These are phyloP conservation scores for Melanogrammus aeglefinus DNA, from an alignment of 2,797 vertebrate genomes.

Conservation along the genomic window DNA sequence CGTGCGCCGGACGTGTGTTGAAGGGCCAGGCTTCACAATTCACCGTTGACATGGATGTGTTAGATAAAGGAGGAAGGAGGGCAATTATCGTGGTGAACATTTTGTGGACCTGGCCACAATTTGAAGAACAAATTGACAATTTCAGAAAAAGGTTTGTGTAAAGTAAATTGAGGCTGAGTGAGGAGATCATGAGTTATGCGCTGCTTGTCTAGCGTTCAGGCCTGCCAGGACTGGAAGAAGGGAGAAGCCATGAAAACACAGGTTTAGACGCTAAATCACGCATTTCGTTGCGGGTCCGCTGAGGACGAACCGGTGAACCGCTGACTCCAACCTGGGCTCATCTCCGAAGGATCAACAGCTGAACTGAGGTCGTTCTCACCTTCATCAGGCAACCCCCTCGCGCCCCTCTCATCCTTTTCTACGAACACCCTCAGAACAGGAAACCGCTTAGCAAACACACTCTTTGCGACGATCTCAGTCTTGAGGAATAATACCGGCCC, in stretches of 20 bases:
- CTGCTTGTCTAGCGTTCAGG: conserved; percentile 21
- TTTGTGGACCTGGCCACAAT: too few species aligned
- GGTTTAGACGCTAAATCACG: conserved; percentile 37
- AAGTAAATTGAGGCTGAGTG: conserved; percentile 17
- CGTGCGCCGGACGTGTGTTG: too few species aligned
- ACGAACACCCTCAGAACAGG: conserved; percentile 7
- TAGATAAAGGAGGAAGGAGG: too few species aligned
- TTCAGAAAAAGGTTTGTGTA: conserved; percentile 2
- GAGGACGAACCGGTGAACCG: conserved; percentile 38
- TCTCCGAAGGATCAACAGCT: conserved; percentile 2
- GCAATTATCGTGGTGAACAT: too few species aligned
- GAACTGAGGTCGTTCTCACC: conserved; percentile 12
- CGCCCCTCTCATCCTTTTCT: conserved; percentile 23
- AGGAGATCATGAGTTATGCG: conserved; percentile 22
- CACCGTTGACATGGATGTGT: too few species aligned
- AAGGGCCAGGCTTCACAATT: too few species aligned
- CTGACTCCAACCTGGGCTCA: conserved; percentile 10
- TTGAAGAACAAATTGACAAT: too few species aligned
- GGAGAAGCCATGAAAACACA: background rate
- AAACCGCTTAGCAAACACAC: conserved; percentile 24
- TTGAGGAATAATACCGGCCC: conserved; percentile 33
- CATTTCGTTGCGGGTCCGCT: conserved; percentile 21
- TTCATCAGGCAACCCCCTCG: conserved; percentile 37
- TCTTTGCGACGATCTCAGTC: conserved; percentile 18
- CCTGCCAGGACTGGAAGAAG: conserved; percentile 32